Evolutionary conservation across 2,888 invertebrate genomes (phyloP).

Genomic region (Meteorus colon): DNA sequence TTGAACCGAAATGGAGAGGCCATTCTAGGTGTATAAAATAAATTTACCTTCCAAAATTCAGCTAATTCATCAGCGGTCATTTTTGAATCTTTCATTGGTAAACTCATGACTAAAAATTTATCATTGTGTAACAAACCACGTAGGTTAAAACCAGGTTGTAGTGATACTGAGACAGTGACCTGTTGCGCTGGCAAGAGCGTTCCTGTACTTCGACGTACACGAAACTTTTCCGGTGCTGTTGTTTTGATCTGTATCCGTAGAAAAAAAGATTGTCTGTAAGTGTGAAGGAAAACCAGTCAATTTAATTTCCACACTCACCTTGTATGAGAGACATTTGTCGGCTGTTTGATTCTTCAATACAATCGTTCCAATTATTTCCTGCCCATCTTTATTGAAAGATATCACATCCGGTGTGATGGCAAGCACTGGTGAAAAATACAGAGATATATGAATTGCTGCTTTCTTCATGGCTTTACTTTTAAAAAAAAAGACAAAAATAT

Average conservation of each 20-base stretch:
- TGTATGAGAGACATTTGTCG: slow-evolving; percentile 79
- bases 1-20: not conserved
- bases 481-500: slow-evolving; percentile 49
- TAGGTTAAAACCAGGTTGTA: slow-evolving; percentile 83
- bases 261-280: slow-evolving; percentile 1
- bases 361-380: slow-evolving; percentile 81
- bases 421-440: slow-evolving; percentile 59
- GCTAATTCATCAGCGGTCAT: slow-evolving; percentile 78
- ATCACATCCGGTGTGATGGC: slow-evolving; percentile 78
- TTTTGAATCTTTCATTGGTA: slow-evolving; percentile 78
- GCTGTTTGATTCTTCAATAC: slow-evolving; percentile 79
- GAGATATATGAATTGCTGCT: slow-evolving; percentile 2
- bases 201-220: slow-evolving; percentile 92
- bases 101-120: slow-evolving; percentile 91
- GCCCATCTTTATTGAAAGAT: slow-evolving; percentile 80
- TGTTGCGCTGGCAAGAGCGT: slow-evolving; percentile 79
- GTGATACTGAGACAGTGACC: slow-evolving; percentile 81
- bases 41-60: slow-evolving; percentile 83
- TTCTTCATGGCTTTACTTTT: not conserved
- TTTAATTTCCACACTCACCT: slow-evolving; percentile 74
- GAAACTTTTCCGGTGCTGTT: slow-evolving; percentile 95
- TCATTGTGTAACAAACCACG: slow-evolving; percentile 82
- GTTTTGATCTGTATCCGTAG: slow-evolving; percentile 85
- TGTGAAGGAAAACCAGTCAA: slow-evolving; percentile 42
- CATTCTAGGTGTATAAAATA: not conserved